Percentiles rank a stretch among this genome's conserved stretches.
Conservation (phyloP, 2,797 vertebrate genomes). For the Agapornis canus region DNA sequence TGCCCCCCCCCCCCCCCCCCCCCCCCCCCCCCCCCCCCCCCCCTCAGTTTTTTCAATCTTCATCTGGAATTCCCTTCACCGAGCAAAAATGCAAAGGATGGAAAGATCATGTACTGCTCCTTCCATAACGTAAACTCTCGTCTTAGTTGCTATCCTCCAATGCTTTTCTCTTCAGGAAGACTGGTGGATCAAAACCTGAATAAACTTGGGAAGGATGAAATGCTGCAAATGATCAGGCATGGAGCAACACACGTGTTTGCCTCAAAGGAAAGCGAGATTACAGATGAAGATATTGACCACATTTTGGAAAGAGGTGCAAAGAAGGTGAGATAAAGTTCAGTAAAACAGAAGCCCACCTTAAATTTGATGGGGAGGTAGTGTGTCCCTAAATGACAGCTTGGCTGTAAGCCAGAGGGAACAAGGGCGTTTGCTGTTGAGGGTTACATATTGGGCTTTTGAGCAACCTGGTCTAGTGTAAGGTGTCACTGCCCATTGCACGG, state of each 20-base stretch:
- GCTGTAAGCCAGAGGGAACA: neutral
- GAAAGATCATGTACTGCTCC: neutral
- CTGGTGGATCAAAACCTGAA: conserved; percentile 95
- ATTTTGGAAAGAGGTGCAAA: conserved; percentile 96
- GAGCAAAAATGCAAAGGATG: neutral
- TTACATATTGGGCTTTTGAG: neutral
- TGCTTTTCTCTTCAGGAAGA: conserved; percentile 80
- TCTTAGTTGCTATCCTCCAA: neutral
- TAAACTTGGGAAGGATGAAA: conserved; percentile 98
- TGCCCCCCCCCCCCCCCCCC: no score
- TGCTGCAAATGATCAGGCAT: conserved; percentile 98
- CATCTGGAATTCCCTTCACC: neutral
- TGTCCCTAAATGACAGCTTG: neutral
- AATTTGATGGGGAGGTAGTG: neutral
- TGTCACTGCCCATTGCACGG: neutral
- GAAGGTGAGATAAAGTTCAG: conserved; percentile 81
- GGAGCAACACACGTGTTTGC: conserved; percentile 98
- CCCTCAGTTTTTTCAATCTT: rapidly evolving
- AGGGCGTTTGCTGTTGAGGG: neutral
- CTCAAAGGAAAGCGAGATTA: conserved; percentile 98
- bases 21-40: rapidly evolving
- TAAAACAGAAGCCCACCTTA: neutral
- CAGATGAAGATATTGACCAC: conserved; percentile 94
- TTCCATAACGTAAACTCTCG: neutral
- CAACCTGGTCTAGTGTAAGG: neutral